These are phyloP conservation scores for Tragelaphus imberbis DNA, from an alignment of 2,113 vertebrate species.

Conservation along the genomic window DNA sequence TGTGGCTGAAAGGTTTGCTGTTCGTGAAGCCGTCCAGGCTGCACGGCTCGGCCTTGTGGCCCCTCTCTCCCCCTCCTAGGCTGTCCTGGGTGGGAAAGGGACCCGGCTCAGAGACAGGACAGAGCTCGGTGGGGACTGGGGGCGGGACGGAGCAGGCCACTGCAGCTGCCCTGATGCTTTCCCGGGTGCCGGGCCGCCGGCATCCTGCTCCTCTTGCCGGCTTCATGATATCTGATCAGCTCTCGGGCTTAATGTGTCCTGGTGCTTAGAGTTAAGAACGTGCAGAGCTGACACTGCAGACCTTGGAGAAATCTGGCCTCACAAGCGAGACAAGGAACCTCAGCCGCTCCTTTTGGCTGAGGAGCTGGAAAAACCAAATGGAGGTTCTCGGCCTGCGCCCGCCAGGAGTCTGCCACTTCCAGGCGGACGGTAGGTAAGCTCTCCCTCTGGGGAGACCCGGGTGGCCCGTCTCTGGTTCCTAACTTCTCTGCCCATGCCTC, in stretches of 20 bases:
- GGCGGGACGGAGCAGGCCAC: background rate
- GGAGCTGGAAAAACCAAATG: conserved; percentile 31
- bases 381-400: background rate
- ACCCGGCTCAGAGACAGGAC: background rate
- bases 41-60: background rate
- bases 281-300: background rate
- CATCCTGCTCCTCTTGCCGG: background rate
- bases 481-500: background rate
- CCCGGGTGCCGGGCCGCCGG: background rate
- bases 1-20: background rate
- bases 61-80: rapidly evolving
- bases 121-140: background rate
- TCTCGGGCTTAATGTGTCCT: background rate
- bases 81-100: background rate
- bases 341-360: background rate
- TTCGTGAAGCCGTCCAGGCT: background rate
- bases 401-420: background rate
- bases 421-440: background rate
- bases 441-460: background rate
- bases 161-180: background rate
- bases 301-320: conserved; percentile 6
- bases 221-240: background rate
- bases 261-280: background rate
- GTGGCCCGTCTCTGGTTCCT: background rate
- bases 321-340: background rate